Percentiles rank a stretch among this genome's conserved stretches.
phyloP scores from a whole-genome alignment of 2,113 vertebrate genomes.

The Crotalus horridus region DNA sequence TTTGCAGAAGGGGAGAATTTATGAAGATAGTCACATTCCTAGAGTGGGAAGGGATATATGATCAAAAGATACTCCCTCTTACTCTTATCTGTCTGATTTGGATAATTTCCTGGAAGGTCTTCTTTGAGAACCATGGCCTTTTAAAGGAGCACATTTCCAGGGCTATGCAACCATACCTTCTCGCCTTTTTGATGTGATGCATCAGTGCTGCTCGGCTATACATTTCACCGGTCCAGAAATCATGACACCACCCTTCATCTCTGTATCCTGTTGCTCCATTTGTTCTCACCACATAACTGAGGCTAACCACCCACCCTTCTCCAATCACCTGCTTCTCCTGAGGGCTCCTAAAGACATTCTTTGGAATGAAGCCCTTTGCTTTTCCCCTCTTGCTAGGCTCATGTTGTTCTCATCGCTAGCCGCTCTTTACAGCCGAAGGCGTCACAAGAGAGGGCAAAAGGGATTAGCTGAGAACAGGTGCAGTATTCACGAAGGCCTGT shows the following conservation, averaged over 20 bases:
- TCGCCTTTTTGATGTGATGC: background rate
- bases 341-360: background rate
- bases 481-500: background rate
- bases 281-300: background rate
- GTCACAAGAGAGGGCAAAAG: background rate
- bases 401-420: background rate
- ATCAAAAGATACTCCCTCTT: background rate
- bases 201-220: background rate
- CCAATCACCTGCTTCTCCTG: background rate
- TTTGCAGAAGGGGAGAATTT: background rate
- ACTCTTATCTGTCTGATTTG: background rate
- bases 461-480: slow-evolving; percentile 12
- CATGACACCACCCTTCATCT: background rate
- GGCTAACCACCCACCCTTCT: background rate
- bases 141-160: background rate
- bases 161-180: too few relatives aligned
- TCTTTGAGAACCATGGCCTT: background rate
- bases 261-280: background rate
- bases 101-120: background rate
- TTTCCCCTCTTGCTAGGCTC: background rate
- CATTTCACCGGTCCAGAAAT: background rate
- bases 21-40: background rate
- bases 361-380: background rate
- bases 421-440: slow-evolving; percentile 1
- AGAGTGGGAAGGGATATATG: background rate